These are phyloP conservation scores for Aphis craccivora DNA, from an alignment of 1,140 invertebrate genomes.

Conservation along the genomic window DNA sequence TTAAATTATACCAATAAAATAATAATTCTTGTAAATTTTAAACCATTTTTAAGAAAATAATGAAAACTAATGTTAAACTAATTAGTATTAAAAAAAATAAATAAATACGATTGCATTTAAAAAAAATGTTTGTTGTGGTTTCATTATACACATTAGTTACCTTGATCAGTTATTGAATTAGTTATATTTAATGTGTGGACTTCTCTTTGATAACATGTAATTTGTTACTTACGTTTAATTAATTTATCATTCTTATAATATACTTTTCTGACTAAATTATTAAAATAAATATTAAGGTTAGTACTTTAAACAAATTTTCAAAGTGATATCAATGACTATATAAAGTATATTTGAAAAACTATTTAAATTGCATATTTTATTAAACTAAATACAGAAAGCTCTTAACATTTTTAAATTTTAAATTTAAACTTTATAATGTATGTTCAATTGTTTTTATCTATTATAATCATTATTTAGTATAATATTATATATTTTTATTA, in stretches of 20 bases:
- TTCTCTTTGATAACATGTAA: neutral
- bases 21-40: neutral
- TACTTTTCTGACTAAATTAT: neutral
- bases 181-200: neutral
- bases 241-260: neutral
- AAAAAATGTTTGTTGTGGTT: neutral
- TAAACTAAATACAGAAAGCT: no score
- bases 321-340: no score
- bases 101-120: neutral
- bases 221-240: neutral
- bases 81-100: neutral
- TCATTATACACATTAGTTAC: neutral
- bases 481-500: neutral
- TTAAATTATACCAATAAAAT: neutral
- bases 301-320: no score
- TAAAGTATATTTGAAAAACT: no score
- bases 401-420: no score
- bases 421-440: neutral
- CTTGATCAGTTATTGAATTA: neutral
- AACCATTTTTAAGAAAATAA: neutral
- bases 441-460: neutral
- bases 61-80: neutral
- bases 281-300: no score
- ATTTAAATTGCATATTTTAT: no score
- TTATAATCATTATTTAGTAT: neutral